Evolutionary conservation across 2,888 invertebrate genomes (phyloP).

Genomic region (Mellilla xanthometata): DNA sequence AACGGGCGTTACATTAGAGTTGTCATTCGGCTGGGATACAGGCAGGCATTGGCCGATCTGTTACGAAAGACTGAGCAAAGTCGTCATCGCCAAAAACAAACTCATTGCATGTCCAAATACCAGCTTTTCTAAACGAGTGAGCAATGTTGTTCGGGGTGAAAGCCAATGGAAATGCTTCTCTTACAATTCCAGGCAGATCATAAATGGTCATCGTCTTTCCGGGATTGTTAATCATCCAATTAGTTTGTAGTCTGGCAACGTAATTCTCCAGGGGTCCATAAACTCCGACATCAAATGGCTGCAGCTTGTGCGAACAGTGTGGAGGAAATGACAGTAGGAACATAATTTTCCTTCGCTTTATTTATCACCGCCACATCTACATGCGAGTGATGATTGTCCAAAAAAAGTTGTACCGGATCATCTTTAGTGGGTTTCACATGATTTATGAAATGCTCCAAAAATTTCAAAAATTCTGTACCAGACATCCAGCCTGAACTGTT

Average conservation of each 20-base stretch:
- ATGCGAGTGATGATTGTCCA: constrained; percentile 13
- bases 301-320: constrained; percentile 21
- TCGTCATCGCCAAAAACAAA: constrained; percentile 1
- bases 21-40: too few species aligned
- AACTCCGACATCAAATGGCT: constrained; percentile 31
- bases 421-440: constrained; percentile 3
- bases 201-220: constrained; percentile 29
- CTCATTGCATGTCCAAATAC: neutral
- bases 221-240: constrained; percentile 27
- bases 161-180: constrained; percentile 1
- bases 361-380: constrained; percentile 8
- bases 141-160: neutral
- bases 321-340: constrained; percentile 12
- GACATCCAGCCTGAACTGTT: constrained; percentile 8
- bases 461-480: constrained; percentile 1
- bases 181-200: constrained; percentile 33
- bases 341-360: constrained; percentile 5
- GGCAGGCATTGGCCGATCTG: constrained; percentile 19
- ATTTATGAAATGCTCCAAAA: constrained; percentile 10
- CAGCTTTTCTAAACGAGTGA: neutral
- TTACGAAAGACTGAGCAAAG: constrained; percentile 21
- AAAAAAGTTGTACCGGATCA: constrained; percentile 3
- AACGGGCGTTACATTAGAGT: too few species aligned
- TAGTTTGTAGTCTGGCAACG: constrained; percentile 27
- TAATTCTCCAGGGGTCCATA: constrained; percentile 31